These are phyloP conservation scores for Hemibagrus wyckioides DNA, from an alignment of 2,113 vertebrate species.

Conservation along the genomic window DNA sequence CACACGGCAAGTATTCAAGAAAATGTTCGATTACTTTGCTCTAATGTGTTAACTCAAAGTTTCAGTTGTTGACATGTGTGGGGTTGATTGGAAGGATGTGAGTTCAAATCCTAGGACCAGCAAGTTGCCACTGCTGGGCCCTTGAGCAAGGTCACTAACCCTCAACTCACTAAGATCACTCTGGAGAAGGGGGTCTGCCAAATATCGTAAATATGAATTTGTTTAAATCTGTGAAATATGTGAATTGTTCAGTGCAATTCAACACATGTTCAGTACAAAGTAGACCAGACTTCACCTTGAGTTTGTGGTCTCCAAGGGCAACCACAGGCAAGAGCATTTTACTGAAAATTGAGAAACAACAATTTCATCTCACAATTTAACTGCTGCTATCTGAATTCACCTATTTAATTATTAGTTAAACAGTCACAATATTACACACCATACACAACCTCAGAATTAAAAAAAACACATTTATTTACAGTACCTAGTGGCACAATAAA, in stretches of 20 bases:
- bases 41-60: neutral
- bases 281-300: slow-evolving; percentile 3
- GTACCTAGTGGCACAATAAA: neutral
- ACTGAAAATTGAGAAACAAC: slow-evolving; percentile 2
- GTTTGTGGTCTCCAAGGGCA: neutral
- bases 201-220: too few relatives aligned
- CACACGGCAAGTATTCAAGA: neutral
- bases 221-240: too few relatives aligned
- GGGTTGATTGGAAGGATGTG: neutral
- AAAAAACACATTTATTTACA: neutral
- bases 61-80: neutral
- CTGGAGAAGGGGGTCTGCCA: too few relatives aligned
- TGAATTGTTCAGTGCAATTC: neutral
- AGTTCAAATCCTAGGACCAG: too few relatives aligned
- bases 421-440: neutral
- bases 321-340: slow-evolving; percentile 1
- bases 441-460: neutral
- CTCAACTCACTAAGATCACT: too few relatives aligned
- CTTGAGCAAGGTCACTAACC: too few relatives aligned
- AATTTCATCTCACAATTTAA: neutral
- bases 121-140: too few relatives aligned
- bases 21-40: neutral
- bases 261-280: neutral
- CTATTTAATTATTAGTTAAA: neutral
- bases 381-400: neutral